phyloP scores from a whole-genome alignment of 2,888 invertebrate species.

The Exephanes ischioxanthus region DNA sequence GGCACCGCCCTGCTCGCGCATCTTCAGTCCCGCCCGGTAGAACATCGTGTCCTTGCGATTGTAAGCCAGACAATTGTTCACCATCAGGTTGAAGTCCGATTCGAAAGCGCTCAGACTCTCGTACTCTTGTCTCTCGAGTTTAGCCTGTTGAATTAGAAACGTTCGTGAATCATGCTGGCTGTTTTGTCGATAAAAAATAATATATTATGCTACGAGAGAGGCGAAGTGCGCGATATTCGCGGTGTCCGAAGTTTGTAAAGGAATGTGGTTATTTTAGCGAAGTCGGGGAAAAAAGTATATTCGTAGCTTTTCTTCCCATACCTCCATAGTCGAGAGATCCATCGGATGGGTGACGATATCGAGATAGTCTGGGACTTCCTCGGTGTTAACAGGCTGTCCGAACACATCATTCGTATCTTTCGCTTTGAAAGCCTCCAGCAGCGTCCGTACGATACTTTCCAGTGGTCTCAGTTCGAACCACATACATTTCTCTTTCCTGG shows the following conservation, averaged over 20 bases:
- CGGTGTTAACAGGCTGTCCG: constrained; percentile 95
- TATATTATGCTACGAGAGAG: not conserved
- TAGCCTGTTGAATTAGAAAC: constrained; percentile 81
- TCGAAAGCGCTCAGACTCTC: constrained; percentile 92
- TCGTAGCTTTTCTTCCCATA: constrained; percentile 46
- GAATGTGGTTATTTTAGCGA: too few species aligned
- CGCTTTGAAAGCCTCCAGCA: constrained; percentile 91
- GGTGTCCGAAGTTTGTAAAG: too few species aligned
- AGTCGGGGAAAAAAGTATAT: too few species aligned
- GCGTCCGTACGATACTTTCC: constrained; percentile 91
- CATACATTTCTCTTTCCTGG: constrained; percentile 90
- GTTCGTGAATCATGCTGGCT: not conserved
- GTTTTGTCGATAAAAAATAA: not conserved
- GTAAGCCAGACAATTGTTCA: constrained; percentile 97
- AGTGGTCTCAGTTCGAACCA: constrained; percentile 94
- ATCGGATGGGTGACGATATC: constrained; percentile 94
- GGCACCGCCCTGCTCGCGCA: constrained; percentile 94
- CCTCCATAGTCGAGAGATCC: constrained; percentile 95
- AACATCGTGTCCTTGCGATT: constrained; percentile 98
- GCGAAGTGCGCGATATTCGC: too few species aligned
- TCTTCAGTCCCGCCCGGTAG: constrained; percentile 94
- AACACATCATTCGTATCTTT: constrained; percentile 96
- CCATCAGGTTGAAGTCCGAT: constrained; percentile 97
- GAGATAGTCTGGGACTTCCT: constrained; percentile 96
- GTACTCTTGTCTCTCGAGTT: constrained; percentile 90